Evolutionary conservation across 2,113 vertebrate species (phyloP).

Genomic region (Chelonoidis abingdonii): DNA sequence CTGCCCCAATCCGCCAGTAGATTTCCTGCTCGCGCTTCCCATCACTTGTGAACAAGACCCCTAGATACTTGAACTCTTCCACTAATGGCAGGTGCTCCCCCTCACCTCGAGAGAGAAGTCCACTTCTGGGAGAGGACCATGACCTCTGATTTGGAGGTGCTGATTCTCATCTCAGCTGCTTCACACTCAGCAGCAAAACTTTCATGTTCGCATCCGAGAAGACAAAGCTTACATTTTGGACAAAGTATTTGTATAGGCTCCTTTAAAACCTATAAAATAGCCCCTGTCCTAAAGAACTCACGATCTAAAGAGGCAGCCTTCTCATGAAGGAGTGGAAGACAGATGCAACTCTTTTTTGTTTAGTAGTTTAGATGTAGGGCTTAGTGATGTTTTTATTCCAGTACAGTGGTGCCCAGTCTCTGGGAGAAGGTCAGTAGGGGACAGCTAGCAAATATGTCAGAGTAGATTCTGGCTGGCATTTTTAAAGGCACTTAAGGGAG

Average conservation of each 20-base stretch:
- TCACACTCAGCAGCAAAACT: too few relatives aligned
- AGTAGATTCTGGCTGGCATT: not conserved
- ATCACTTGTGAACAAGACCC: too few relatives aligned
- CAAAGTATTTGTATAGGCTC: not conserved
- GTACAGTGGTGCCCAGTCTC: not conserved
- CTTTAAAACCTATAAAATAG: not conserved
- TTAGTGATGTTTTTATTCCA: not conserved
- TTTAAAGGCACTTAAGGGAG: slow-evolving; percentile 39
- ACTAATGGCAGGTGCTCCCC: too few relatives aligned
- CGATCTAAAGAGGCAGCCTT: not conserved
- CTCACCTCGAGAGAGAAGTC: too few relatives aligned
- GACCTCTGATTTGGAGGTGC: too few relatives aligned
- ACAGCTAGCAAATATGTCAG: not conserved
- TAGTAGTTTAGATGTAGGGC: not conserved
- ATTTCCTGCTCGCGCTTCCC: too few relatives aligned
- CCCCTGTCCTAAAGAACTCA: not conserved
- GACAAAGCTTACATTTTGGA: not conserved
- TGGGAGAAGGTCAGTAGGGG: not conserved
- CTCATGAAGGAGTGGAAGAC: not conserved
- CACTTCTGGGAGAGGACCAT: too few relatives aligned
- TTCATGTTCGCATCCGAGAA: too few relatives aligned
- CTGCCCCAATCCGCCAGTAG: too few relatives aligned
- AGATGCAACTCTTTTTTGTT: not conserved
- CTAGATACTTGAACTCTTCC: too few relatives aligned
- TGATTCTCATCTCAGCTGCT: too few relatives aligned